These are phyloP conservation scores for Chionodraco myersi DNA, from an alignment of 2,113 vertebrate genomes.

Conservation along the genomic window DNA sequence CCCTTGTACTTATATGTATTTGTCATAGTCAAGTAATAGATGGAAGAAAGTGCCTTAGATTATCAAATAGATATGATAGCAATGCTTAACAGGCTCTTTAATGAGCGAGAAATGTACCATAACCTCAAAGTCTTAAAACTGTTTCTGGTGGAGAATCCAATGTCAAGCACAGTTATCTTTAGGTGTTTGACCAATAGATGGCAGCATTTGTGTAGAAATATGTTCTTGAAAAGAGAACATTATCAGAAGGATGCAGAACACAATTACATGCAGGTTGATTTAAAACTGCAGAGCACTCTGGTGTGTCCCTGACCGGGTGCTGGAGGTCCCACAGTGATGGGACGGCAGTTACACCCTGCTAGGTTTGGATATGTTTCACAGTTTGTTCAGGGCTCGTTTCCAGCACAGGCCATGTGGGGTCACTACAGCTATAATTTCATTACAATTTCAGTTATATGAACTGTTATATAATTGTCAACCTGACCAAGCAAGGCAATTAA, in stretches of 20 bases:
- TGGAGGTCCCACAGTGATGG: not conserved
- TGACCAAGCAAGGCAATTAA: not conserved
- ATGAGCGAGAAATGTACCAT: not conserved
- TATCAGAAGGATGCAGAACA: not conserved
- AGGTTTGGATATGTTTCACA: not conserved
- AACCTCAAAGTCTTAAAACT: not conserved
- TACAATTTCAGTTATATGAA: not conserved
- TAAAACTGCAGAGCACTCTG: not conserved
- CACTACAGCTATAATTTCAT: not conserved
- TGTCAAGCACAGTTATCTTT: not conserved
- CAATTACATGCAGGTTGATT: not conserved
- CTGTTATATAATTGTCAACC: slow-evolving; percentile 9
- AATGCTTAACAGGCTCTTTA: not conserved
- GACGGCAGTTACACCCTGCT: not conserved
- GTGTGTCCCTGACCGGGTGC: not conserved
- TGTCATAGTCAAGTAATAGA: not conserved
- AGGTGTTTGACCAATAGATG: slow-evolving; percentile 62
- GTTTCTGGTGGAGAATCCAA: not conserved
- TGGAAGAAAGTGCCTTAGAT: too few species aligned
- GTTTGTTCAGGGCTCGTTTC: not conserved
- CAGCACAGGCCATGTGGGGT: slow-evolving; percentile 1
- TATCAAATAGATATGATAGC: not conserved
- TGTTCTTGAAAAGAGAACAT: not conserved
- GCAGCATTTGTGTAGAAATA: slow-evolving; percentile 62
- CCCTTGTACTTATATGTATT: not conserved